These are phyloP conservation scores for Spea bombifrons DNA, from an alignment of 2,113 vertebrate genomes.

Conservation along the genomic window DNA sequence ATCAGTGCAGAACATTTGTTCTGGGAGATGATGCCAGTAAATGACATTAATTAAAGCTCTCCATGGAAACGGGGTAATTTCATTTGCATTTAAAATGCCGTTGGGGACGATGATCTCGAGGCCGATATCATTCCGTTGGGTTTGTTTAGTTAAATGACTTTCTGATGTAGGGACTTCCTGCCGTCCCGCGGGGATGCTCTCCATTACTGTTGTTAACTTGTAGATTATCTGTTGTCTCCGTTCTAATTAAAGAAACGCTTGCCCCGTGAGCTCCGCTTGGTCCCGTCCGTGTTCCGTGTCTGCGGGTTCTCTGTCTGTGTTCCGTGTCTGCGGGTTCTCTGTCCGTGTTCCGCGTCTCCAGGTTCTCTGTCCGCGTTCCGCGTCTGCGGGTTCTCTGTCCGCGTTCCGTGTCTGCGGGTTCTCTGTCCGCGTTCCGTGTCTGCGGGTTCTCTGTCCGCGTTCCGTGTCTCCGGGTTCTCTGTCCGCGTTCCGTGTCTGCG, in stretches of 20 bases:
- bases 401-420: too few relatives aligned
- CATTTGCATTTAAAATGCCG: slow-evolving; percentile 70
- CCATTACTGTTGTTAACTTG: slow-evolving; percentile 68
- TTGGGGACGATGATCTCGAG: slow-evolving; percentile 66
- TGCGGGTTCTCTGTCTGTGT: neutral
- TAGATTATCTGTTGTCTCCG: slow-evolving; percentile 69
- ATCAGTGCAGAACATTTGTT: slow-evolving; percentile 64
- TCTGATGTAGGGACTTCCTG: slow-evolving; percentile 68
- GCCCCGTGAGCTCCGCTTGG: slow-evolving; percentile 11
- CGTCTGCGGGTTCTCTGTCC: too few relatives aligned
- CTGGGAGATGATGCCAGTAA: slow-evolving; percentile 59
- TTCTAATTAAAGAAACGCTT: slow-evolving; percentile 68
- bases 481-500: too few relatives aligned
- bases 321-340: too few relatives aligned
- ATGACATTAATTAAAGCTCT: slow-evolving; percentile 60
- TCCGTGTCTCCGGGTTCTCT: too few relatives aligned
- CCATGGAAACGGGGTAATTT: slow-evolving; percentile 61
- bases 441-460: too few relatives aligned
- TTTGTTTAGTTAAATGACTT: slow-evolving; percentile 76
- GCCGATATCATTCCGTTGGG: slow-evolving; percentile 67
- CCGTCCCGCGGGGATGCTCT: slow-evolving; percentile 64
- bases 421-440: too few relatives aligned
- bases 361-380: too few relatives aligned
- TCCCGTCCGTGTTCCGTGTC: neutral
- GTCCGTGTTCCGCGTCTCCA: too few relatives aligned